Base-by-base conservation (phyloP, 2,888 invertebrate genomes). In the Lypha dubia region DNA sequence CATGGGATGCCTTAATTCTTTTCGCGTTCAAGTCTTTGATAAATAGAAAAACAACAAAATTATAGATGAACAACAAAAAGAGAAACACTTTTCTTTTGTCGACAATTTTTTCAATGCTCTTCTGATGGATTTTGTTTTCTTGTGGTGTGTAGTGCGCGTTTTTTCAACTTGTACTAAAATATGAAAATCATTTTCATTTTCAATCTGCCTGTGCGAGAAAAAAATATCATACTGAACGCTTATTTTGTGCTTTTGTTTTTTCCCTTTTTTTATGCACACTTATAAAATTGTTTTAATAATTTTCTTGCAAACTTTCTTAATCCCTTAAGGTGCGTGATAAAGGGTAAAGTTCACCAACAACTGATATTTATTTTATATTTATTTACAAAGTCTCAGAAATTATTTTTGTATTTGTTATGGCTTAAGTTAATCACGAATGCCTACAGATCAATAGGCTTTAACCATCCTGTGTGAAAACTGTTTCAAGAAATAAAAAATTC, bases 161-260 rank as follows among this genome's bases (percentile, higher is more conserved):
- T 85, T 85, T 85, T 71, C 70, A 79, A 75, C 63, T 75, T 82
- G 51, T 83, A 85, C 82, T 85, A 73, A 85, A 82, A 68, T 79
- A 83, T 85, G 82, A 85, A 85, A 85, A 85, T 75, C 65, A 68
- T 85, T 85, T 85, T 85, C 85, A 82, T 85, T 81, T 85, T 67
- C 79, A 76, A 73, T 82, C 83, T 76, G 71, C 60, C 49, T 35
- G 58, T 53, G 51, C 22, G 63, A 11, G 51, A 58, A 75, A 58
- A 58, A 73, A 46, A 46, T 74, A 46, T 70, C 5, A 24, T 24
- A 63, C 28, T 77, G 73, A 73, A 70, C 74, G 53, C 70, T 76
- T 79, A 74, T 51, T 58, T 63, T 79, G 58, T 81, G 84, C 68
- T 81, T 84, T 77, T 77, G 77, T 75, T 71, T 79, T 74, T 77